Evolutionary conservation across 92 coral and sea anemone species (phyloP).

Genomic region (Heteractis magnifica): DNA sequence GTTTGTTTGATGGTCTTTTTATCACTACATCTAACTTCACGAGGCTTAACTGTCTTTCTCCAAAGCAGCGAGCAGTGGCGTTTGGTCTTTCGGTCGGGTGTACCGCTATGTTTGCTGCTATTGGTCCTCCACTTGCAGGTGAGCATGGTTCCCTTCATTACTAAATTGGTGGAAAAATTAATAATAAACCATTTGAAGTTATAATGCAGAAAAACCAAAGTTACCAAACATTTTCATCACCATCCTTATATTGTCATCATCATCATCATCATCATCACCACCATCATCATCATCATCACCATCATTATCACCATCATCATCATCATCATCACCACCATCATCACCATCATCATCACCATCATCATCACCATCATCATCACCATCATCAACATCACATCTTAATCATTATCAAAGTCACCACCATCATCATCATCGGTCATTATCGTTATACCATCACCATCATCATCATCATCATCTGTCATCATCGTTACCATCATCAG

Average conservation of each 20-base stretch:
- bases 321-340: background rate
- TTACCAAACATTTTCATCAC: too few relatives aligned
- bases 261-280: too few relatives aligned
- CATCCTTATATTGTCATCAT: too few relatives aligned
- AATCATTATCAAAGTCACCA: too few relatives aligned
- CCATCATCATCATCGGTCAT: background rate
- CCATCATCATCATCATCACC: too few relatives aligned
- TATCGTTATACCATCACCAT: too few relatives aligned
- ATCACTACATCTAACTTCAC: background rate
- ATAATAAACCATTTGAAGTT: too few relatives aligned
- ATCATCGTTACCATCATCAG: background rate
- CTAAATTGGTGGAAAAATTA: too few relatives aligned
- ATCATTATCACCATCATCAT: background rate
- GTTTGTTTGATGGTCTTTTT: background rate
- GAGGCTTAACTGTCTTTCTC: background rate
- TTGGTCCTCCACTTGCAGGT: background rate
- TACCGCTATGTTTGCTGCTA: background rate
- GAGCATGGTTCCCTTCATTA: background rate
- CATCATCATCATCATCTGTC: background rate
- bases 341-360: background rate
- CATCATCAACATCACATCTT: too few relatives aligned
- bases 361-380: background rate
- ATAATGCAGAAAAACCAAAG: too few relatives aligned
- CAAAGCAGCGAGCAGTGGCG: background rate
- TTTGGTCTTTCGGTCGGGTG: constrained; percentile 4